phyloP scores from a whole-genome alignment of 2,888 invertebrate genomes.

The Acheta domesticus region DNA sequence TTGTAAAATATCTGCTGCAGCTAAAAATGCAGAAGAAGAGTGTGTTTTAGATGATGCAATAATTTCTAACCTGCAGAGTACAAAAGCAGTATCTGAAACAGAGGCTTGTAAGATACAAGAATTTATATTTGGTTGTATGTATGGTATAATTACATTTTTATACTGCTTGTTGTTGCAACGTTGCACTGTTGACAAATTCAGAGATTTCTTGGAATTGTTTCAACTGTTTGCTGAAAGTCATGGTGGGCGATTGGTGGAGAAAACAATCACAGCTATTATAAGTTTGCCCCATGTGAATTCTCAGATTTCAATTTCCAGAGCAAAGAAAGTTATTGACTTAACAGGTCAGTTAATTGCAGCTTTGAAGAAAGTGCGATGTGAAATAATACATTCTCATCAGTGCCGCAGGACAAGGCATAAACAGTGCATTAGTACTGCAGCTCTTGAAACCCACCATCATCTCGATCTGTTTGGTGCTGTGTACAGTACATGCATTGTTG shows the following conservation, averaged over 20 bases:
- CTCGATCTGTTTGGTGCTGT: slow-evolving; percentile 56
- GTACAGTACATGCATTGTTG: slow-evolving; percentile 45
- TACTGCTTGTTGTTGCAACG: slow-evolving; percentile 58
- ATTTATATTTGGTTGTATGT: slow-evolving; percentile 59
- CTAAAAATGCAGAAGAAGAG: slow-evolving; percentile 18
- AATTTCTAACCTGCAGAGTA: neutral
- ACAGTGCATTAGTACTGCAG: slow-evolving; percentile 47
- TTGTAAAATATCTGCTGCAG: slow-evolving; percentile 35
- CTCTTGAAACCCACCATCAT: slow-evolving; percentile 56
- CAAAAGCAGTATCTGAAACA: slow-evolving; percentile 18
- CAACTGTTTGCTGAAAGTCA: slow-evolving; percentile 58
- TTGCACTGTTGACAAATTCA: slow-evolving; percentile 52
- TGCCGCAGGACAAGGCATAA: slow-evolving; percentile 55
- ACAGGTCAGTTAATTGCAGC: slow-evolving; percentile 56
- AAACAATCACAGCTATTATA: slow-evolving; percentile 56
- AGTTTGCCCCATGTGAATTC: slow-evolving; percentile 50
- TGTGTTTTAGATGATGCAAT: neutral
- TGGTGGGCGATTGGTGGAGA: slow-evolving; percentile 56
- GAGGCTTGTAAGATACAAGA: slow-evolving; percentile 46
- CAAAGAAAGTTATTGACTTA: slow-evolving; percentile 56
- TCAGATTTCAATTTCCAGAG: slow-evolving; percentile 48
- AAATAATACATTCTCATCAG: slow-evolving; percentile 55
- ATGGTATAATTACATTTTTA: slow-evolving; percentile 58
- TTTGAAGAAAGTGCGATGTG: slow-evolving; percentile 57
- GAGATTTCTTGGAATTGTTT: slow-evolving; percentile 59